Evolutionary conservation across 1,140 invertebrate genomes (phyloP).

Genomic region (Acromyrmex heyeri): DNA sequence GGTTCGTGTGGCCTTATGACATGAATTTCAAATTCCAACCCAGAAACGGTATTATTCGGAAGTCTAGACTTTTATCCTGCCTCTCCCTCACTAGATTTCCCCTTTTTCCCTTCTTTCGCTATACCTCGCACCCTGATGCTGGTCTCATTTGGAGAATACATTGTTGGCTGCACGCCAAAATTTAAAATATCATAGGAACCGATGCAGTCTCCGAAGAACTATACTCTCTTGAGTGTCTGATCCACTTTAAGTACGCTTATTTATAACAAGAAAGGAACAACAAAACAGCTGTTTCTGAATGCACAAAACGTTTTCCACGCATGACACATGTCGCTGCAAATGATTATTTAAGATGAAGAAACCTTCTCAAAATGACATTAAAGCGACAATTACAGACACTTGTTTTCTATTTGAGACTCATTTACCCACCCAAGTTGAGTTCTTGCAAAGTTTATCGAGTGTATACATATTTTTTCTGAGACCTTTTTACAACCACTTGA

Average conservation of each 20-base stretch:
- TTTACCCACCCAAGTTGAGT: slow-evolving; percentile 16
- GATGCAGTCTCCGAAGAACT: slow-evolving; percentile 19
- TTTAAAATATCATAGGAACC: slow-evolving; percentile 2
- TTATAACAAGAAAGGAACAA: slow-evolving; percentile 15
- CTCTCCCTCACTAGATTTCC: not conserved
- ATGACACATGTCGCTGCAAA: not conserved
- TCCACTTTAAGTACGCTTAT: slow-evolving; percentile 42
- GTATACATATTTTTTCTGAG: not conserved
- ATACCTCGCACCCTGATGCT: not conserved
- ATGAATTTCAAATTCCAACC: slow-evolving; percentile 69
- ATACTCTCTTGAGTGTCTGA: not conserved
- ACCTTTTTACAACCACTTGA: slow-evolving; percentile 11
- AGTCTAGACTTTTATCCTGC: slow-evolving; percentile 29
- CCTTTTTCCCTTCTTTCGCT: no score
- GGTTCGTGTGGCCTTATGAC: not conserved
- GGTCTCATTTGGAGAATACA: not conserved
- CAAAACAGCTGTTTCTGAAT: slow-evolving; percentile 4
- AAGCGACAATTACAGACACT: not conserved
- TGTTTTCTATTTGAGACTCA: not conserved
- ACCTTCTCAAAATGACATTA: not conserved
- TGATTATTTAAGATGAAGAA: not conserved
- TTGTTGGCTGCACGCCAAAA: slow-evolving; percentile 20
- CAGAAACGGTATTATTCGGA: slow-evolving; percentile 28
- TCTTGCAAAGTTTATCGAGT: slow-evolving; percentile 2
- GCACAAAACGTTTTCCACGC: not conserved